Evolutionary conservation across 1,140 invertebrate species (phyloP).

Genomic region (Dreissena rostriformis): DNA sequence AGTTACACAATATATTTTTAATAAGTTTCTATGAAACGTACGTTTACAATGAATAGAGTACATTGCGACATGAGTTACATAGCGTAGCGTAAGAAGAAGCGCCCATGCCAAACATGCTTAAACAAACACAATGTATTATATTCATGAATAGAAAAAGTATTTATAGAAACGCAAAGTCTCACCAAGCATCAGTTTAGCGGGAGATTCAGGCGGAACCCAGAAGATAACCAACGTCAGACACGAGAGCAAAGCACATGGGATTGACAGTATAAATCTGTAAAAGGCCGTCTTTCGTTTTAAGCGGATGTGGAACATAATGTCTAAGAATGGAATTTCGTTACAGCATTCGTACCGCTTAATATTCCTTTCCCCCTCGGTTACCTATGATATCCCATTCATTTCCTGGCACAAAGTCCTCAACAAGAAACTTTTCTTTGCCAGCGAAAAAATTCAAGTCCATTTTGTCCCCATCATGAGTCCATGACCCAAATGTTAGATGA

Average conservation of each 20-base stretch:
- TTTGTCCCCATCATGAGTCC: constrained; percentile 80
- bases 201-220: constrained; percentile 82
- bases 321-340: constrained; percentile 78
- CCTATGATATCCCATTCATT: constrained; percentile 80
- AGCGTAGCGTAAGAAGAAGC: too few relatives aligned
- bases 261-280: constrained; percentile 80
- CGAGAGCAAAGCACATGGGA: constrained; percentile 80
- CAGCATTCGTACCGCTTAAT: constrained; percentile 79
- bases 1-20: too few relatives aligned
- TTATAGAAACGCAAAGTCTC: constrained; percentile 28
- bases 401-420: constrained; percentile 78
- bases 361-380: constrained; percentile 67
- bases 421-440: constrained; percentile 67
- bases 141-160: too few relatives aligned
- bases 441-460: constrained; percentile 78
- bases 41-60: too few relatives aligned
- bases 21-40: too few relatives aligned
- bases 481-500: constrained; percentile 80
- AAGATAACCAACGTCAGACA: constrained; percentile 81
- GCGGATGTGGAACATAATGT: constrained; percentile 78
- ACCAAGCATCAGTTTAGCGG: constrained; percentile 82
- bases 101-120: too few relatives aligned
- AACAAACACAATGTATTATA: too few relatives aligned
- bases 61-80: too few relatives aligned
- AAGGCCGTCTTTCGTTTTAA: constrained; percentile 79